phyloP scores from a whole-genome alignment of 2,113 vertebrate genomes.

The Cheilinus undulatus region DNA sequence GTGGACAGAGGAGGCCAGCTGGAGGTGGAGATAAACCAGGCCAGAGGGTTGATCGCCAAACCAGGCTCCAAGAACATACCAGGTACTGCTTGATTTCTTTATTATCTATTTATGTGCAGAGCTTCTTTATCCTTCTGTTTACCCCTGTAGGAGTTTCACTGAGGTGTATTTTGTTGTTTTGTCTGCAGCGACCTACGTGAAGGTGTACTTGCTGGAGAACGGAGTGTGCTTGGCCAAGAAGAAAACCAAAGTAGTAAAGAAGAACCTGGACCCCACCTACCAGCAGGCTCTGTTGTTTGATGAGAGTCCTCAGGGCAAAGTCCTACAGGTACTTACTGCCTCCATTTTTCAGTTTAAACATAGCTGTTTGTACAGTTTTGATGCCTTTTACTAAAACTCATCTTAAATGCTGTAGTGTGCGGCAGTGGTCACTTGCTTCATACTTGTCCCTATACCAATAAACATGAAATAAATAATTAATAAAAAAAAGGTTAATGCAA shows the following conservation, averaged over 20 bases:
- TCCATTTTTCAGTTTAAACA: no score
- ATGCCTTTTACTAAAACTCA: no score
- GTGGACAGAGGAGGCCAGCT: constrained; percentile 94
- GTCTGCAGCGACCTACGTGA: constrained; percentile 91
- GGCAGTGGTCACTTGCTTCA: no score
- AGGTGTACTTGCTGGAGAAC: constrained; percentile 95
- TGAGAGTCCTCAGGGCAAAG: constrained; percentile 95
- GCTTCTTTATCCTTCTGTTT: background rate
- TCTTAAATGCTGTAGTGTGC: no score
- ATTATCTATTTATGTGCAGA: background rate
- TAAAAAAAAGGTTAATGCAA: no score
- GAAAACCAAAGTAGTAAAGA: constrained; percentile 96
- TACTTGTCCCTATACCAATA: no score
- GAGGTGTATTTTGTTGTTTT: background rate
- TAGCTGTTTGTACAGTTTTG: no score
- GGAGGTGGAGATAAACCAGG: constrained; percentile 97
- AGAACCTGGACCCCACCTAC: constrained; percentile 92
- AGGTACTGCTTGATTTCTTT: constrained; percentile 84
- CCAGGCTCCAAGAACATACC: constrained; percentile 93
- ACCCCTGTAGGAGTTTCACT: background rate
- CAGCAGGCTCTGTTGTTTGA: constrained; percentile 97
- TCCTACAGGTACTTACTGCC: constrained; percentile 88
- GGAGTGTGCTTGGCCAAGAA: constrained; percentile 96
- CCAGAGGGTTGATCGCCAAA: constrained; percentile 92
- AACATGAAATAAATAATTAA: no score